Conservation (phyloP, 1,140 invertebrate genomes). For the Nomia melanderi region DNA sequence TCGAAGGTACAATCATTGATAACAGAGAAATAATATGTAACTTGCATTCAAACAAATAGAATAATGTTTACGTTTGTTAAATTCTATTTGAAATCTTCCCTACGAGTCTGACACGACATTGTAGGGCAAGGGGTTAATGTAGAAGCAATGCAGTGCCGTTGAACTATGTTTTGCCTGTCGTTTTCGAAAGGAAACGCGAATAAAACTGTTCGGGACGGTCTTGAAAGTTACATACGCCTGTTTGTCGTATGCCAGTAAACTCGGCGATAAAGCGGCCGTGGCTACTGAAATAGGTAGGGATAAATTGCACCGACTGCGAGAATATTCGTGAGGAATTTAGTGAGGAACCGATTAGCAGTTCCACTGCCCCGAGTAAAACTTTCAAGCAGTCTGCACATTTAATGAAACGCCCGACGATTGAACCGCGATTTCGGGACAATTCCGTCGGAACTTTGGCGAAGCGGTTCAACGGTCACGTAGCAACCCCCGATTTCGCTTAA, state of each 20-base stretch:
- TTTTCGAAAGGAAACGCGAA: slow-evolving; percentile 3
- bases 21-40: too few species aligned
- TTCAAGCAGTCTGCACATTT: not conserved
- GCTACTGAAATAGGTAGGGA: slow-evolving; percentile 21
- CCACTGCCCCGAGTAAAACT: not conserved
- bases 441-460: not conserved
- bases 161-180: not conserved
- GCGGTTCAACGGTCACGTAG: not conserved
- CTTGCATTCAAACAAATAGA: too few species aligned
- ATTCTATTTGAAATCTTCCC: too few species aligned
- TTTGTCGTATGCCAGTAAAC: slow-evolving; percentile 22
- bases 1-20: too few species aligned
- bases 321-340: slow-evolving; percentile 28
- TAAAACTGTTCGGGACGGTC: not conserved
- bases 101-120: too few species aligned
- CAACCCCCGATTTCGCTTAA: not conserved
- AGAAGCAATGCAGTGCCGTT: not conserved
- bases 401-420: not conserved
- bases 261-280: slow-evolving; percentile 2
- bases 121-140: too few species aligned
- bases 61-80: too few species aligned
- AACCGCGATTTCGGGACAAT: not conserved
- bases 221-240: slow-evolving; percentile 13
- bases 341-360: not conserved
- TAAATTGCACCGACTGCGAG: slow-evolving; percentile 14